These are phyloP conservation scores for Aurelia aurita complex sp. Pacific DNA, from an alignment of 30 jellyfish, hydroid and myxozoan species.

Conservation along the genomic window DNA sequence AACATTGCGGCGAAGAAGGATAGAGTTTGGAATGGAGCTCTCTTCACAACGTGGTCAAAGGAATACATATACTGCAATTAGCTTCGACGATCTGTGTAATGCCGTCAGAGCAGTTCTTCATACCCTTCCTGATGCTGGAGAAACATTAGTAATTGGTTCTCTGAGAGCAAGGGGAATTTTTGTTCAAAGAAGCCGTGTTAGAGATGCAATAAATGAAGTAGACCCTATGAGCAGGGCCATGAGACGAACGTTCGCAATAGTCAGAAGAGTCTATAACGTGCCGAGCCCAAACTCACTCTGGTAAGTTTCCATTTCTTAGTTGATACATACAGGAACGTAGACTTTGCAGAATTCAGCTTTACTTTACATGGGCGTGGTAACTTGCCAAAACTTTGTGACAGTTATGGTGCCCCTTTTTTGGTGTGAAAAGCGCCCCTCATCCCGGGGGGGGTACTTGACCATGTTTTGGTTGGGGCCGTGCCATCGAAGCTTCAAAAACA, in stretches of 20 bases:
- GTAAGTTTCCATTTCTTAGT: background rate
- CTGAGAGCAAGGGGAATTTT: conserved; percentile 26
- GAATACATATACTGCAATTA: conserved; percentile 1
- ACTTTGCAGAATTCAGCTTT: background rate
- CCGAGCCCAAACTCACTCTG: conserved; percentile 21
- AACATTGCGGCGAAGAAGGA: conserved; percentile 35
- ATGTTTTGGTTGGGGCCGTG: too few relatives aligned
- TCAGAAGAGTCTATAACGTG: conserved; percentile 33
- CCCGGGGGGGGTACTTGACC: too few relatives aligned
- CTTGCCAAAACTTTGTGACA: too few relatives aligned
- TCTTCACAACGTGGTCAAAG: conserved; percentile 15
- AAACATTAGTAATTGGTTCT: conserved; percentile 35
- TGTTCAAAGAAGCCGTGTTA: conserved; percentile 21
- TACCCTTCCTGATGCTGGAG: conserved; percentile 26
- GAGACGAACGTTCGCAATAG: conserved; percentile 39
- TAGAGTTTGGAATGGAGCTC: conserved; percentile 31
- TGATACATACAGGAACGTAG: background rate
- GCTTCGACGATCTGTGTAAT: background rate
- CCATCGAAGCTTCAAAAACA: too few relatives aligned
- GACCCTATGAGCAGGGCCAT: conserved; percentile 45
- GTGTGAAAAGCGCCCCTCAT: too few relatives aligned
- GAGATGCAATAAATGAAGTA: conserved; percentile 41
- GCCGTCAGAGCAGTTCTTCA: background rate
- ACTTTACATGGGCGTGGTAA: too few relatives aligned
- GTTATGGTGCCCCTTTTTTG: too few relatives aligned